Conservation (phyloP, 2,797 vertebrate species). For the Aeoliscus strigatus region DNA sequence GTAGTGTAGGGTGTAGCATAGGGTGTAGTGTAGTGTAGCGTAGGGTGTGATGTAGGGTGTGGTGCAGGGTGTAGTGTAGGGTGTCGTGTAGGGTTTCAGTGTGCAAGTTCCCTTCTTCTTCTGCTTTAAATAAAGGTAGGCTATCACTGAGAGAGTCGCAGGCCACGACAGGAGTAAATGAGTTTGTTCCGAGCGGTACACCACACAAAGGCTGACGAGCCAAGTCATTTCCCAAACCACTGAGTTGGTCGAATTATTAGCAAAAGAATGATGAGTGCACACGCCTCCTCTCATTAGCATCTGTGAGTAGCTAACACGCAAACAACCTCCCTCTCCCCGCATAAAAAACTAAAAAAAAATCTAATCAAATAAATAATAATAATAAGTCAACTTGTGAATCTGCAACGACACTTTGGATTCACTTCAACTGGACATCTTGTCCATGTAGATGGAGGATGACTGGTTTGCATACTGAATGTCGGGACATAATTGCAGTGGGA, state of each 20-base stretch:
- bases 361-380: too few relatives aligned
- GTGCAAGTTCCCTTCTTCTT: too few relatives aligned
- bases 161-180: constrained; percentile 7
- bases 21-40: too few relatives aligned
- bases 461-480: constrained; percentile 58
- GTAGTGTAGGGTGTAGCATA: too few relatives aligned
- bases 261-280: constrained; percentile 5
- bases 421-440: constrained; percentile 54
- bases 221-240: constrained; percentile 1
- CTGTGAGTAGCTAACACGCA: constrained; percentile 4
- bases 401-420: constrained; percentile 33
- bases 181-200: constrained; percentile 3
- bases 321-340: too few relatives aligned
- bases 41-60: too few relatives aligned
- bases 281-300: constrained; percentile 5
- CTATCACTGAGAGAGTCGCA: too few relatives aligned
- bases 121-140: too few relatives aligned
- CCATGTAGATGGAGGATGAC: constrained; percentile 48
- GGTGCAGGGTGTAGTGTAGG: too few relatives aligned
- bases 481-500: constrained; percentile 67
- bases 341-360: too few relatives aligned
- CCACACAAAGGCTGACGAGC: constrained; percentile 9
- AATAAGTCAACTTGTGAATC: constrained; percentile 1
- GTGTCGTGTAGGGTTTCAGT: too few relatives aligned
- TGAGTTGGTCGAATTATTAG: neutral